Percentiles rank a stretch among this genome's conserved stretches.
phyloP scores from a whole-genome alignment of 2,113 vertebrate genomes.

The Carassius auratus region DNA sequence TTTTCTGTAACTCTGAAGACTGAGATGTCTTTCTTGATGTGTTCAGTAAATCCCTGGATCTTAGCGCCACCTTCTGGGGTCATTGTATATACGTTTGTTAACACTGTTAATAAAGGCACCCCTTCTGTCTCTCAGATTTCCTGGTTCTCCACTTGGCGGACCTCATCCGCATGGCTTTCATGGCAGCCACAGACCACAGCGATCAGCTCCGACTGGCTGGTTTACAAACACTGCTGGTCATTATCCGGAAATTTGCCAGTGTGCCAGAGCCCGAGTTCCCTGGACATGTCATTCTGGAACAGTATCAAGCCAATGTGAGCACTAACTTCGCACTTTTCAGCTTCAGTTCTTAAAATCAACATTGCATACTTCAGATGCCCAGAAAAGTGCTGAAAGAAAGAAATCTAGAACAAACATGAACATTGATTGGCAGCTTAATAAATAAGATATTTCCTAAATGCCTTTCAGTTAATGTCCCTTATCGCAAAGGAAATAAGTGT shows the following conservation, averaged over 20 bases:
- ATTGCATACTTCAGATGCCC: background rate
- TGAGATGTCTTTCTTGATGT: background rate
- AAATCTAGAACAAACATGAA: background rate
- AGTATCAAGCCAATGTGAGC: constrained; percentile 94
- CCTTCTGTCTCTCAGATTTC: constrained; percentile 79
- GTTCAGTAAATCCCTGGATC: background rate
- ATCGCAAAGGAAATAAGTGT: background rate
- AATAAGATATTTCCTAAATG: background rate
- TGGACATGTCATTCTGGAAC: constrained; percentile 92
- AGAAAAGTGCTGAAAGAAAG: background rate
- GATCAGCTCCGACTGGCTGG: constrained; percentile 87
- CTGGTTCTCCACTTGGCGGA: constrained; percentile 90
- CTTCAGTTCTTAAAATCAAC: background rate
- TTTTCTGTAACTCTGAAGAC: background rate
- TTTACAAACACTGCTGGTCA: constrained; percentile 82
- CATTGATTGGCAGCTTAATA: background rate
- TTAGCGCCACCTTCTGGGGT: constrained; percentile 6
- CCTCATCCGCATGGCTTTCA: constrained; percentile 95
- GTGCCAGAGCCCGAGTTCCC: constrained; percentile 93
- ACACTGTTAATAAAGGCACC: constrained; percentile 9
- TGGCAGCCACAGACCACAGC: constrained; percentile 94
- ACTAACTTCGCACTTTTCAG: background rate
- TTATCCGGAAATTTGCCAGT: constrained; percentile 85
- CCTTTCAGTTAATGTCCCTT: background rate
- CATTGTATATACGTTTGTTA: constrained; percentile 9